Base-by-base conservation (phyloP, 2,113 vertebrate species). In the Pampusana beccarii region DNA sequence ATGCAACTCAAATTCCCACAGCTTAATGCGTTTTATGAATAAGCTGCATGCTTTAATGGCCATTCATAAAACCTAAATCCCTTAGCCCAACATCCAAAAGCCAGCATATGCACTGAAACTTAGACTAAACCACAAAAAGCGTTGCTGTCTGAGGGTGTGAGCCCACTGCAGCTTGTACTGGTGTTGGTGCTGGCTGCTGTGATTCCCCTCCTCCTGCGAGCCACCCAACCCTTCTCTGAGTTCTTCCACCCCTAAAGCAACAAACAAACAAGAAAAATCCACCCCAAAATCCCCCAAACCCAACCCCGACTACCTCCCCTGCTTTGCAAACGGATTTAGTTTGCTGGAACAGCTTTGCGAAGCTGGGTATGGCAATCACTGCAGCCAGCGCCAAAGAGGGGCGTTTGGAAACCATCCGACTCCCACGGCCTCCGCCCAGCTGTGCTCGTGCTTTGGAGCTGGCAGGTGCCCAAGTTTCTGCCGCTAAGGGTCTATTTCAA, bases 331-430 rank as follows among this genome's bases (percentile, higher is more conserved):
- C 11, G 38, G 38, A 38, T 38, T 38, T 38, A 38, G 38, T 38
- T 38, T 38, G 38, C 38, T 38, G 38, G 38, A 38, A 38, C 38
- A 38, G 38, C 38, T 38, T 38, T 38, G 38, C 38, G 11, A 38
- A 38, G 38, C n/a, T n/a, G n/a, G n/a, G n/a, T n/a, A n/a, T n/a
- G n/a, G 34, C 16, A n/a, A 15, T 8, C 38, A 28, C 18, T 19
- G 29, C 36, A 70, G 23, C 13, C 36, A 33, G 40, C 0, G 0
- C 15, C 28, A 38, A 38, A 23, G 29, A 34, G 13, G 5, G 3
- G 4, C 23, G 20, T 46, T 65, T n/a, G 11, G 40, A 34, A 66
- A 14, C 18, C 0, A 0, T 7, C 20, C 0, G 2, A 28, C 5
- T 26, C 15, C 21, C 9, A 10, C 0, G 0, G 54, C 34, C 48